Conservation (phyloP, 2,113 vertebrate species). For the Lophura nycthemera region DNA sequence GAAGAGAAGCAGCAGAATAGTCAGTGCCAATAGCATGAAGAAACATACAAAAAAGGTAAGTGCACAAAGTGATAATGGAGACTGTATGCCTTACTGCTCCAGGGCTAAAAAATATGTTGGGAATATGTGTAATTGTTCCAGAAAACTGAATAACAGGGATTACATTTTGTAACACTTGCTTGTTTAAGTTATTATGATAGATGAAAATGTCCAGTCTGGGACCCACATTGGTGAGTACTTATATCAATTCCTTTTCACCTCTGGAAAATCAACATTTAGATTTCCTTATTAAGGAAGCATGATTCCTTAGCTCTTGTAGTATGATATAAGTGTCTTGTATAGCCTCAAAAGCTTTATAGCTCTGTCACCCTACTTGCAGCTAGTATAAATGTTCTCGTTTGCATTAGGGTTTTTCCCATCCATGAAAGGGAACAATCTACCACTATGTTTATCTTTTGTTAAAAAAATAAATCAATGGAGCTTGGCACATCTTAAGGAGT, state of each 20-base stretch:
- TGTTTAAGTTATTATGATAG: background rate
- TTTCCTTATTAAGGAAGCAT: background rate
- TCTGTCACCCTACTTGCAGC: background rate
- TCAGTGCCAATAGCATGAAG: background rate
- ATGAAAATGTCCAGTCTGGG: background rate
- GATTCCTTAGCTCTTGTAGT: background rate
- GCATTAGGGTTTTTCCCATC: background rate
- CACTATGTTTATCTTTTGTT: background rate
- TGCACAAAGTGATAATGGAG: accelerated
- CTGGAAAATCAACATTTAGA: background rate
- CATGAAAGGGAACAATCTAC: background rate
- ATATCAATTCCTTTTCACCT: background rate
- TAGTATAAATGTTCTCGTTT: background rate
- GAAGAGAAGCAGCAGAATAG: background rate
- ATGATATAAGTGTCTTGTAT: background rate
- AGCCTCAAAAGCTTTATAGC: background rate
- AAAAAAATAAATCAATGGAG: background rate
- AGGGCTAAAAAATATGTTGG: background rate
- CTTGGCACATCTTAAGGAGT: background rate
- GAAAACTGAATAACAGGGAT: background rate
- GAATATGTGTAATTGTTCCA: background rate
- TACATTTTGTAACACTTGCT: background rate
- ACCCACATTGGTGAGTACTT: background rate
- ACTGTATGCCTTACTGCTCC: background rate
- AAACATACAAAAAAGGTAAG: background rate